Evolutionary conservation across 2,113 vertebrate genomes (phyloP).

Genomic region (Syngnathus floridae): DNA sequence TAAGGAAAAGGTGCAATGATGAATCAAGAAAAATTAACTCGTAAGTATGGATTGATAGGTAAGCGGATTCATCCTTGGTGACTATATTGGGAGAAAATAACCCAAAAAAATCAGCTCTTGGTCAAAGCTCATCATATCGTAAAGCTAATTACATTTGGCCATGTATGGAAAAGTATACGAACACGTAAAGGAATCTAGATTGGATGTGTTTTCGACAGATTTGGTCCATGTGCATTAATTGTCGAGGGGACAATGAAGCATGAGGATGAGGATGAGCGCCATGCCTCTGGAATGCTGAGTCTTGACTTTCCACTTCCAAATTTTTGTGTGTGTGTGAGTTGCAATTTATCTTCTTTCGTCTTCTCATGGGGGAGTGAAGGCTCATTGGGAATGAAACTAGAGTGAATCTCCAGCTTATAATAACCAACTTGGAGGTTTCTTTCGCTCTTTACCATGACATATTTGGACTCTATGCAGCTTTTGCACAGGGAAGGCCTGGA

Average conservation of each 20-base stretch:
- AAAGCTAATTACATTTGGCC: neutral
- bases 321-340: conserved; percentile 10
- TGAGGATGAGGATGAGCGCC: conserved; percentile 36
- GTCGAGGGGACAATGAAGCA: conserved; percentile 40
- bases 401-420: conserved; percentile 33
- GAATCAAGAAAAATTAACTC: neutral
- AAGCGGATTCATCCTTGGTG: neutral
- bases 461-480: neutral
- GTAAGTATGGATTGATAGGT: neutral
- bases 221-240: conserved; percentile 29
- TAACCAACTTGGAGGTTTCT: neutral
- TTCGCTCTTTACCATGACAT: neutral
- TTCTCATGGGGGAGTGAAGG: conserved; percentile 9
- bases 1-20: neutral
- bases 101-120: neutral
- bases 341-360: conserved; percentile 32
- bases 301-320: conserved; percentile 48
- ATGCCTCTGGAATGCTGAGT: conserved; percentile 61
- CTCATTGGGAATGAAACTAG: conserved; percentile 28
- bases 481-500: neutral
- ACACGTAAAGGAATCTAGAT: neutral
- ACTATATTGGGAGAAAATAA: neutral
- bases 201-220: conserved; percentile 12
- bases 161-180: neutral
- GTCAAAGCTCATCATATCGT: neutral